Base-by-base conservation (phyloP, 2,888 invertebrate species). In the Pilophorus perplexus region DNA sequence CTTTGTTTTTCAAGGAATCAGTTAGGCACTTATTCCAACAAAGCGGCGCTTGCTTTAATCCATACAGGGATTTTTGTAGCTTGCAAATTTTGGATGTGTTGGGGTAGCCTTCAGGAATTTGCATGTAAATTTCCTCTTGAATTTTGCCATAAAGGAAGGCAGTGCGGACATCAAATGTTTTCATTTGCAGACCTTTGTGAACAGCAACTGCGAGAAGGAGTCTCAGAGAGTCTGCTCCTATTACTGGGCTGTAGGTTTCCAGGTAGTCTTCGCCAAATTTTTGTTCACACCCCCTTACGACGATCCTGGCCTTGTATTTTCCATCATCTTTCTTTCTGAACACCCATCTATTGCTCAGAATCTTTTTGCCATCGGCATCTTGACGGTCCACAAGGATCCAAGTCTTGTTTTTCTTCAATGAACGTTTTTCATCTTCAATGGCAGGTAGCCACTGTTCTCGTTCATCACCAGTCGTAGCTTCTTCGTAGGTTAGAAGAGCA, bases 71-170 rank as follows among this genome's bases (percentile, higher is more conserved):
- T 38, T 71, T 72, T 62, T 71, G 54, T 25, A 73, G 65, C 23
- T 62, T 37, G 33, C 71, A 71, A 18, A 67, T 55, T 25, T 37
- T 54, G 10, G 40, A 20, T 18, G n/a, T 22, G 22, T 54, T 46
- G 18, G 38, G 22, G 42, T 67, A 68, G 2, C 60, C 69, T 59
- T 69, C 68, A 10, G 72, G 71, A 54, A 68, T 72, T 25, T 60
- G 27, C 70, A 73, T 71, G 42, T 72, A 54, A 6, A 74, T 69
- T 27, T 72, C 71, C 67, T 74, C 73, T 33, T 70, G 62, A 18
- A 74, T 65, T 4, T 72, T 69, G 5, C 73, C 72, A 59, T 74
- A 70, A 5, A 75, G 67, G 38, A 73, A 75, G n/a, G n/a, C n/a
- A n/a, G n/a, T n/a, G n/a, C n/a, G n/a, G n/a, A n/a, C n/a, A n/a